Conservation (phyloP, 2,888 invertebrate species). For the Dasysyrphus tricinctus region DNA sequence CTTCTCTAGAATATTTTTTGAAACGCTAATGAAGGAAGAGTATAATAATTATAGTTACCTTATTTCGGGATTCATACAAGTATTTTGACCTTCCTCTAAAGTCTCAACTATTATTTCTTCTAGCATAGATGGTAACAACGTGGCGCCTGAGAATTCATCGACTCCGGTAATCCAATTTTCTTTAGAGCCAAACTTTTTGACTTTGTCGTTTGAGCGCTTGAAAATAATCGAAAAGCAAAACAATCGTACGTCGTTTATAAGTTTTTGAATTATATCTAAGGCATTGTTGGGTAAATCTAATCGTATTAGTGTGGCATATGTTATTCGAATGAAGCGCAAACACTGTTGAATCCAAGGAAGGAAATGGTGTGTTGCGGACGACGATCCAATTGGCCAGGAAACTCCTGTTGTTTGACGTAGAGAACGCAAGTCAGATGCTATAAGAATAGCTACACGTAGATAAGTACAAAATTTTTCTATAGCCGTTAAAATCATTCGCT, state of each 20-base stretch:
- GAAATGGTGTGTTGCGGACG: constrained; percentile 85
- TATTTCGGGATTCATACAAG: constrained; percentile 88
- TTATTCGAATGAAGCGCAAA: constrained; percentile 90
- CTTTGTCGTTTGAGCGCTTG: constrained; percentile 91
- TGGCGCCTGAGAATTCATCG: constrained; percentile 93
- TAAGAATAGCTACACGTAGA: constrained; percentile 89
- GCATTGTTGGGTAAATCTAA: constrained; percentile 95
- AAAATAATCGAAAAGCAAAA: constrained; percentile 94
- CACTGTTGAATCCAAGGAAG: constrained; percentile 91
- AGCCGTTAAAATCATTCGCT: constrained; percentile 91
- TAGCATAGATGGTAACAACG: constrained; percentile 89
- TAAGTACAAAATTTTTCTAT: constrained; percentile 90
- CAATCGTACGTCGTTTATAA: constrained; percentile 93
- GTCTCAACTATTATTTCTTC: constrained; percentile 90
- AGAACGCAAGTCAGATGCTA: constrained; percentile 85
- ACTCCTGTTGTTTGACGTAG: constrained; percentile 80
- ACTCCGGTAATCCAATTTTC: constrained; percentile 95
- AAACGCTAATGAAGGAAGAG: neutral
- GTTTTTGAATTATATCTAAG: constrained; percentile 91
- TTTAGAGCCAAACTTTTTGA: constrained; percentile 87
- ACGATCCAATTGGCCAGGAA: constrained; percentile 84
- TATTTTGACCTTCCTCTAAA: constrained; percentile 88
- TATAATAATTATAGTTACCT: constrained; percentile 84
- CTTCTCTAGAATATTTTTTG: constrained; percentile 81
- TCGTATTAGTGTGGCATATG: constrained; percentile 91